These are phyloP conservation scores for Chaetorhynchus papuensis DNA, from an alignment of 2,113 vertebrate species.

Conservation along the genomic window DNA sequence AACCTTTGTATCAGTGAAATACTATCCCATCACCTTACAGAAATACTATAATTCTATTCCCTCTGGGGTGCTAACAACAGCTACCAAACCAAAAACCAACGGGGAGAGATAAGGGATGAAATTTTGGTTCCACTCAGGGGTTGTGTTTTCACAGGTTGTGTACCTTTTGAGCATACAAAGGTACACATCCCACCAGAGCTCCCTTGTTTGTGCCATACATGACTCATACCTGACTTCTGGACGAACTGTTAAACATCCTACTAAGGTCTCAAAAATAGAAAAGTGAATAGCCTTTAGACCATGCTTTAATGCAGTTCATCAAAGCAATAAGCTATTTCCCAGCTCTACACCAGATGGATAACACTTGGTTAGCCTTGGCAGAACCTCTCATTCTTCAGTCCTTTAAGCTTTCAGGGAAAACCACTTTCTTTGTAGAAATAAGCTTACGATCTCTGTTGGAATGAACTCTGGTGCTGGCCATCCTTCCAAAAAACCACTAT, in stretches of 20 bases:
- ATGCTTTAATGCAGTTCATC: background rate
- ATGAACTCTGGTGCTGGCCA: background rate
- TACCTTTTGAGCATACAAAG: background rate
- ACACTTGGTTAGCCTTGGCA: slow-evolving; percentile 12
- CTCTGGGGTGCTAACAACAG: background rate
- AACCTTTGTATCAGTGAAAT: background rate
- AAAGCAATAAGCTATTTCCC: background rate
- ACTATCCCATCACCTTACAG: background rate
- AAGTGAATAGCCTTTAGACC: background rate
- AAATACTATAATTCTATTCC: background rate
- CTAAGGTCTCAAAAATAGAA: background rate
- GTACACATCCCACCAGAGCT: background rate
- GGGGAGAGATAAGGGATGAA: background rate
- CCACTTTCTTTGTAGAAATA: background rate
- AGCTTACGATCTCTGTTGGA: background rate
- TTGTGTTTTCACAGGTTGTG: background rate
- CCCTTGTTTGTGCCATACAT: background rate
- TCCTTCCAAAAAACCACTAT: background rate
- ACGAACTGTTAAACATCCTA: background rate
- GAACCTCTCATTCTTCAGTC: background rate
- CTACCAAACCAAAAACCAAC: background rate
- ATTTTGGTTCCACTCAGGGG: background rate
- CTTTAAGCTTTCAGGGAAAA: background rate
- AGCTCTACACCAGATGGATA: background rate
- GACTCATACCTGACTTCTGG: background rate